A percentile compares a stretch with the other conserved stretches of the same genome.
Evolutionary conservation across 2,888 invertebrate species (phyloP).

Genomic region (Leptothorax acervorum): DNA sequence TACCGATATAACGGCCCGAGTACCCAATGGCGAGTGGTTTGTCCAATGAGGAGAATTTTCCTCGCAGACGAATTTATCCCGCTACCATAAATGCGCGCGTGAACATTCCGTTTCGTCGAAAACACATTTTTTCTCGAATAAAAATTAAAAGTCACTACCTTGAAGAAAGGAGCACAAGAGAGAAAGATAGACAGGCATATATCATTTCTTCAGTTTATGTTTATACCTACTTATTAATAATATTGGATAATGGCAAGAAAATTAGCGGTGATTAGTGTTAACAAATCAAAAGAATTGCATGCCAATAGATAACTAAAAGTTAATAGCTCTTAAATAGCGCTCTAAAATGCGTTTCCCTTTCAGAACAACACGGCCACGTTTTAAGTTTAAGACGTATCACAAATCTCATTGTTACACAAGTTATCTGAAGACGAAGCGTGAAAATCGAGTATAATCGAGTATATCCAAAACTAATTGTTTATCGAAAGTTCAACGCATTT

Average conservation of each 20-base stretch:
- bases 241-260: neutral
- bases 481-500: constrained; percentile 64
- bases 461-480: constrained; percentile 37
- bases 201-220: neutral
- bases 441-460: constrained; percentile 22
- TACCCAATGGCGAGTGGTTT: constrained; percentile 26
- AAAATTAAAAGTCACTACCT: neutral
- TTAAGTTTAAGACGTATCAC: constrained; percentile 1
- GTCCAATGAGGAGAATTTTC: constrained; percentile 58
- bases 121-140: neutral
- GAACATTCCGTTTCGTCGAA: neutral
- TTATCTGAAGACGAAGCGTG: constrained; percentile 13
- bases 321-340: neutral
- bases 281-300: neutral
- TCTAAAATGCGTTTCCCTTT: neutral
- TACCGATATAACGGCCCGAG: constrained; percentile 67
- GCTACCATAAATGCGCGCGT: neutral
- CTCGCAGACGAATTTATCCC: constrained; percentile 22
- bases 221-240: neutral
- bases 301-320: neutral
- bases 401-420: neutral
- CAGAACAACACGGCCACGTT: neutral
- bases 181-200: neutral
- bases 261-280: neutral
- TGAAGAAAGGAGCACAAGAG: neutral